These are phyloP conservation scores for Cyclopterus lumpus DNA, from an alignment of 2,797 vertebrate genomes.

Conservation along the genomic window DNA sequence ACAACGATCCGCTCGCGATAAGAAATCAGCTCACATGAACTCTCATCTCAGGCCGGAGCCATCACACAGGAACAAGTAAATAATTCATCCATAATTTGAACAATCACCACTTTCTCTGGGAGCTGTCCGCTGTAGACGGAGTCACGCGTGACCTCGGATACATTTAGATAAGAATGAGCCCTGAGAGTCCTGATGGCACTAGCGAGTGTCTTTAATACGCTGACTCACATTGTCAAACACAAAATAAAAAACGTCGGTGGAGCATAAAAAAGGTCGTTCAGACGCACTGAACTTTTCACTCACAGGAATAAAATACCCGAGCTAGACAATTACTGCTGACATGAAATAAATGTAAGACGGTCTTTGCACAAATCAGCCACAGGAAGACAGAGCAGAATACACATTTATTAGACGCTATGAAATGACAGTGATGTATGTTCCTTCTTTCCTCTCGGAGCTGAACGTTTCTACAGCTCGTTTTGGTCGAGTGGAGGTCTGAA, in stretches of 20 bases:
- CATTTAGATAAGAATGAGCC: background rate
- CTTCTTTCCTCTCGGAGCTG: background rate
- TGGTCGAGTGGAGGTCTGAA: background rate
- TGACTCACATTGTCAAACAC: background rate
- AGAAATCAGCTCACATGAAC: background rate
- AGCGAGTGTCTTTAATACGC: background rate
- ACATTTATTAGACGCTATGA: background rate
- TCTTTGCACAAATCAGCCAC: background rate
- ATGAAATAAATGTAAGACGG: conserved; percentile 6
- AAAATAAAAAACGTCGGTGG: conserved; percentile 1
- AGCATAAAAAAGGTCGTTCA: background rate
- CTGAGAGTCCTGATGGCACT: background rate
- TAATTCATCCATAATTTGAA: no score
- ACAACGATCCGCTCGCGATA: background rate
- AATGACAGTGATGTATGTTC: background rate
- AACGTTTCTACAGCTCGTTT: background rate
- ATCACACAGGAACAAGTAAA: background rate
- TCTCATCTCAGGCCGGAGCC: background rate
- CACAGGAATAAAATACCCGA: background rate
- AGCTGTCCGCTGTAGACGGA: background rate
- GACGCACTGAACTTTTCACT: background rate
- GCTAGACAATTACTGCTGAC: background rate
- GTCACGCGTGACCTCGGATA: background rate
- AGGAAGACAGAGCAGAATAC: background rate
- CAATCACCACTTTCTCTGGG: background rate